Percentiles rank a stretch among this genome's conserved stretches.
Evolutionary conservation across 23 tunicate species (phyloP).

Genomic region (Oikopleura albicans): DNA sequence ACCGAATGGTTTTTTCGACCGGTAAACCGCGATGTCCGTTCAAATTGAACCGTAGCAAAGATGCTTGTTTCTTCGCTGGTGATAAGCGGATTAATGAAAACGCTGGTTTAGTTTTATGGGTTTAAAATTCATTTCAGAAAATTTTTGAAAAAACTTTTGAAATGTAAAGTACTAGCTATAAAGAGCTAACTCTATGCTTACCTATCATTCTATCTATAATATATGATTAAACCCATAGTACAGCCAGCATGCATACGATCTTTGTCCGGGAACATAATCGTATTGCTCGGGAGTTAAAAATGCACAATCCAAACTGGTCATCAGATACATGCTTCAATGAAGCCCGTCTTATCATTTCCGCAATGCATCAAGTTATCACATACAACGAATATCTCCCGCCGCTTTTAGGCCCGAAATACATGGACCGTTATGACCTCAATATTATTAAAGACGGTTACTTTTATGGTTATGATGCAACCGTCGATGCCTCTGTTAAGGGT

Average conservation of each 20-base stretch:
- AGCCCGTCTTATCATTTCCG: background rate
- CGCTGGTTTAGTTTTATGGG: too few relatives aligned
- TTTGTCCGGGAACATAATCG: constrained; percentile 19
- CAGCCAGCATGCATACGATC: constrained; percentile 17
- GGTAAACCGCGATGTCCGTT: background rate
- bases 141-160: too few relatives aligned
- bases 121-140: too few relatives aligned
- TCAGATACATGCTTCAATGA: constrained; percentile 4
- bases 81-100: background rate
- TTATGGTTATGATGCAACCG: constrained; percentile 48
- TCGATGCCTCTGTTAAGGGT: constrained; percentile 55
- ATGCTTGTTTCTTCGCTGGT: constrained; percentile 4
- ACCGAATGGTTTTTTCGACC: background rate
- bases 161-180: too few relatives aligned
- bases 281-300: background rate
- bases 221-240: too few relatives aligned
- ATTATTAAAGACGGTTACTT: constrained; percentile 31
- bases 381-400: constrained; percentile 40
- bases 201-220: too few relatives aligned
- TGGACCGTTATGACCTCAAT: constrained; percentile 31
- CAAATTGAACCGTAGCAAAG: background rate
- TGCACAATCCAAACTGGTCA: background rate
- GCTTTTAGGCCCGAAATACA: constrained; percentile 30
- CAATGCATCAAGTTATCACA: constrained; percentile 17
- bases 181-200: too few relatives aligned